phyloP scores from a whole-genome alignment of 2,797 vertebrate genomes.

The Malurus leucopterus region DNA sequence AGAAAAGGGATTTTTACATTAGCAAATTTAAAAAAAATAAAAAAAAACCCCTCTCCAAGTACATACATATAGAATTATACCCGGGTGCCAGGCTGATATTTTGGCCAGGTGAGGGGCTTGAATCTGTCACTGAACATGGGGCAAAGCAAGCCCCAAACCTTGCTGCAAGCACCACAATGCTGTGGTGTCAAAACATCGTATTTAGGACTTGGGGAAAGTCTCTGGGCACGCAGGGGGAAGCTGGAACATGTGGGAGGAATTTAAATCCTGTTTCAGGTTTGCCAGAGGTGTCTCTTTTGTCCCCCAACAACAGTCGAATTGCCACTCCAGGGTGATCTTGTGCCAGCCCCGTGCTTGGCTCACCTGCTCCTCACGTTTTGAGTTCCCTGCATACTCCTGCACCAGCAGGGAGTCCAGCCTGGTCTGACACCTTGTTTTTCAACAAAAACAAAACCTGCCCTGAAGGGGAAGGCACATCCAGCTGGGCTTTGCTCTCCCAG shows the following conservation, averaged over 20 bases:
- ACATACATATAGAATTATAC: background rate
- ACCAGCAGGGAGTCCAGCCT: background rate
- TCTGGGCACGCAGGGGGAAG: background rate
- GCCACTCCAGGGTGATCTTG: background rate
- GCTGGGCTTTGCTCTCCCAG: background rate
- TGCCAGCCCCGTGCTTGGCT: background rate
- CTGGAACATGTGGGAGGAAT: background rate
- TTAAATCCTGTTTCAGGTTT: background rate
- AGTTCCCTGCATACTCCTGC: background rate
- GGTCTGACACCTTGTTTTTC: background rate
- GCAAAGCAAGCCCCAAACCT: background rate
- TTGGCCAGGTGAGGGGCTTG: background rate
- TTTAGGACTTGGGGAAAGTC: background rate
- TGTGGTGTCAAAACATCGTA: background rate
- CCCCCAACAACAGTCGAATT: background rate
- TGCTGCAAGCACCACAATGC: background rate
- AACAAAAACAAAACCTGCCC: background rate
- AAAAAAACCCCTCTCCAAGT: background rate
- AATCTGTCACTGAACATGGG: accelerated
- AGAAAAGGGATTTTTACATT: background rate
- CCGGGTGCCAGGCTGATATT: background rate
- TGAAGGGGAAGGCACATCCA: background rate
- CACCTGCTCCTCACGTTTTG: background rate
- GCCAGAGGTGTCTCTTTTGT: background rate
- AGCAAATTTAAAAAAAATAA: background rate